Conservation (phyloP, 2,113 vertebrate genomes). For the Pseudorasbora parva region DNA sequence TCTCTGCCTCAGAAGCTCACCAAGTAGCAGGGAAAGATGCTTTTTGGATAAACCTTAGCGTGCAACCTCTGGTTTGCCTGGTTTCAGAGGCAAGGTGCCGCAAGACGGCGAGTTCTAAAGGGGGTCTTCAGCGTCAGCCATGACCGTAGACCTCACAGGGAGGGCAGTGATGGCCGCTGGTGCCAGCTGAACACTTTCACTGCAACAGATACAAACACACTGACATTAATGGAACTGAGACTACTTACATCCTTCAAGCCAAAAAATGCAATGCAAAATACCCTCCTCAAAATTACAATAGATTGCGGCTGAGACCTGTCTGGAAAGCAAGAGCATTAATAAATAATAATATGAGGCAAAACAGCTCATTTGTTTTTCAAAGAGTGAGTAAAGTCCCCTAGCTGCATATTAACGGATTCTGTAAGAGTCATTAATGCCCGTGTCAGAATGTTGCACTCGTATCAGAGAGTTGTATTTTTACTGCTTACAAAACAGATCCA, state of each 20-base stretch:
- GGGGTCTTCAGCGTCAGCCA: slow-evolving; percentile 62
- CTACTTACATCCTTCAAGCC: not conserved
- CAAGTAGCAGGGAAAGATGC: not conserved
- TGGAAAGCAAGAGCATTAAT: not conserved
- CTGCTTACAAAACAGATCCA: slow-evolving; percentile 44
- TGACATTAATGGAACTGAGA: not conserved
- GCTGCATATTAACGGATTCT: not conserved
- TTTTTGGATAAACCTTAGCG: not conserved
- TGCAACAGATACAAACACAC: slow-evolving; percentile 36
- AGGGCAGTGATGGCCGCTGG: slow-evolving; percentile 2
- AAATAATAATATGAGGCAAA: not conserved
- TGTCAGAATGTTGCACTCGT: slow-evolving; percentile 32
- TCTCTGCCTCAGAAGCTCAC: not conserved
- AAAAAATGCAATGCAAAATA: not conserved
- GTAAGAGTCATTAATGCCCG: slow-evolving; percentile 21
- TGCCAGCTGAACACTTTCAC: slow-evolving; percentile 19
- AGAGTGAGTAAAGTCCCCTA: not conserved
- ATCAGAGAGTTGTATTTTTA: slow-evolving; percentile 36
- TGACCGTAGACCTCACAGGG: slow-evolving; percentile 35
- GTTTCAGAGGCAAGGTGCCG: not conserved
- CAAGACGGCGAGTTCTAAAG: slow-evolving; percentile 51
- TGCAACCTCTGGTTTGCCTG: not conserved
- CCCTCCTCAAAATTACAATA: not conserved
- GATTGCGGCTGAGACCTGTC: not conserved
- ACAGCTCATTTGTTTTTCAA: slow-evolving; percentile 15